phyloP scores from a whole-genome alignment of 1,140 invertebrate genomes.

The Sarcophaga bullata region DNA sequence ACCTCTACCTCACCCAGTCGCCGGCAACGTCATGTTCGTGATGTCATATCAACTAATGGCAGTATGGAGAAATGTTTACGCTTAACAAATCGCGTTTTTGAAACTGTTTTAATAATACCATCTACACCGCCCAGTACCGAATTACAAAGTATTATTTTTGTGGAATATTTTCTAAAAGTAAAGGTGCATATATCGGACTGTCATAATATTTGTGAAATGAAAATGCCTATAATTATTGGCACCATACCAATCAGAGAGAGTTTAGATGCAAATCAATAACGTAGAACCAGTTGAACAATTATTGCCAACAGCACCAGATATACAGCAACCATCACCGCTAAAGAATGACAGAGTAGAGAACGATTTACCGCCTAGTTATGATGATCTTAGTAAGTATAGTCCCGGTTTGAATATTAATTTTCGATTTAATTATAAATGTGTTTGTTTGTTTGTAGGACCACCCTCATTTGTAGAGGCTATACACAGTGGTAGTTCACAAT shows the following conservation, averaged over 20 bases:
- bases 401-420: no score
- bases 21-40: constrained; percentile 45
- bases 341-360: neutral
- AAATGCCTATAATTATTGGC: constrained; percentile 55
- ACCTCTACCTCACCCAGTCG: constrained; percentile 46
- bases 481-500: constrained; percentile 47
- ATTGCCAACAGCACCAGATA: neutral
- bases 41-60: constrained; percentile 42
- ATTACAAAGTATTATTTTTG: constrained; percentile 48
- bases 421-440: no score
- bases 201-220: constrained; percentile 49
- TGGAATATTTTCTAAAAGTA: constrained; percentile 49
- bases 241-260: constrained; percentile 56
- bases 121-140: constrained; percentile 65
- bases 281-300: neutral
- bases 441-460: constrained; percentile 48
- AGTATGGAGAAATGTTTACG: constrained; percentile 50
- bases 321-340: neutral
- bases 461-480: constrained; percentile 58
- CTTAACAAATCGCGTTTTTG: constrained; percentile 52
- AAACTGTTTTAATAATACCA: constrained; percentile 52
- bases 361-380: constrained; percentile 8
- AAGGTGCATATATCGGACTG: constrained; percentile 51
- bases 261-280: neutral
- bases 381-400: constrained; percentile 12